Percentiles rank a stretch among this genome's conserved stretches.
Evolutionary conservation across 2,113 vertebrate genomes (phyloP).

Genomic region (Chloropsis hardwickii): DNA sequence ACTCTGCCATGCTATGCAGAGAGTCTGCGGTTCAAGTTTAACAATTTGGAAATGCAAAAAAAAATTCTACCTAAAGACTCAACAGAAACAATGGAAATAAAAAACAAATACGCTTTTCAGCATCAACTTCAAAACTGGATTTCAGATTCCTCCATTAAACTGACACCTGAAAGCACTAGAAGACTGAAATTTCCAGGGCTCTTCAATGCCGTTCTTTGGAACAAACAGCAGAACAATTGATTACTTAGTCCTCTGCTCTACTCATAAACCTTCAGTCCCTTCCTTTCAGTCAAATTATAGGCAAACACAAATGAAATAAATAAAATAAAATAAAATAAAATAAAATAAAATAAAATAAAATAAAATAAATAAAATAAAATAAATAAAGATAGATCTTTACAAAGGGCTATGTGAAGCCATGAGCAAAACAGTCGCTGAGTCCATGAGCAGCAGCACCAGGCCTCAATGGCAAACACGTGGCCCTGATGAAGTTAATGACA

Average conservation of each 20-base stretch:
- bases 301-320: background rate
- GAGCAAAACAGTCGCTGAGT: background rate
- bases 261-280: background rate
- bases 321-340: background rate
- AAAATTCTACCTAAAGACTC: background rate
- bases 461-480: background rate
- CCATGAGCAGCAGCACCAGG: background rate
- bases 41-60: background rate
- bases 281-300: background rate
- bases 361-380: background rate
- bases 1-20: background rate
- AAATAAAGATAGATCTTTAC: background rate
- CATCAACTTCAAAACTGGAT: background rate
- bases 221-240: background rate
- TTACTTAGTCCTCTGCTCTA: background rate
- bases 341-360: background rate
- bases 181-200: background rate
- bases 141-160: conserved; percentile 1
- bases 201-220: background rate
- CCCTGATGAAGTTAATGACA: background rate
- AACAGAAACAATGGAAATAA: conserved; percentile 13
- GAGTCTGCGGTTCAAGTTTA: background rate
- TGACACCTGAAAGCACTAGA: background rate
- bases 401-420: background rate
- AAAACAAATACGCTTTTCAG: background rate